Evolutionary conservation across 2,113 vertebrate genomes (phyloP).

Genomic region (Sebastes schlegelii): DNA sequence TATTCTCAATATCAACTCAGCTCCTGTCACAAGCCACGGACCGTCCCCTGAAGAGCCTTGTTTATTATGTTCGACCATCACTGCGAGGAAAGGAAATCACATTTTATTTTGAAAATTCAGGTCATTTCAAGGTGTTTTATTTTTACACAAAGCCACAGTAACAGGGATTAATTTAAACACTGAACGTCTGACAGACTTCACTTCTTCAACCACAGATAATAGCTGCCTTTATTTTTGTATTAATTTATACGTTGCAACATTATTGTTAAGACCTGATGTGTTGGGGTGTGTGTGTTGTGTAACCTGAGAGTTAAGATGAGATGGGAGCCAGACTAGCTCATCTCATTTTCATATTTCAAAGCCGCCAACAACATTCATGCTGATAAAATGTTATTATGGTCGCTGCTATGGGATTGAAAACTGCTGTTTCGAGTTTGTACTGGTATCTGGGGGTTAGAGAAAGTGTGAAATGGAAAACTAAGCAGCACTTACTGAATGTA

Average conservation of each 20-base stretch:
- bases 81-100: constrained; percentile 45
- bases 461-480: constrained; percentile 27
- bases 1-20: constrained; percentile 73
- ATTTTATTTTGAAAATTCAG: constrained; percentile 73
- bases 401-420: constrained; percentile 11
- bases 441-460: constrained; percentile 11
- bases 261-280: constrained; percentile 30
- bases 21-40: constrained; percentile 69
- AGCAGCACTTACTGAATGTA: constrained; percentile 54
- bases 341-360: constrained; percentile 26
- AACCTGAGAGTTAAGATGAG: constrained; percentile 19
- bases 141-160: constrained; percentile 67
- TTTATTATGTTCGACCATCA: constrained; percentile 55
- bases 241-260: constrained; percentile 63
- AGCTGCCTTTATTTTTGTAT: constrained; percentile 82
- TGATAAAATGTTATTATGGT: constrained; percentile 11
- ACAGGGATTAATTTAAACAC: constrained; percentile 53
- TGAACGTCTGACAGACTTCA: constrained; percentile 43
- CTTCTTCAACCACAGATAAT: constrained; percentile 50
- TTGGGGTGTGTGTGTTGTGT: constrained; percentile 21
- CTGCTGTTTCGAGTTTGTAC: constrained; percentile 12
- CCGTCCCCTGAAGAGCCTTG: constrained; percentile 45
- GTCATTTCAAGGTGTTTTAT: constrained; percentile 77
- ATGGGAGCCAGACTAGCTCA: constrained; percentile 10
- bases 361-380: constrained; percentile 19